Evolutionary conservation across 2,797 vertebrate species (phyloP).

Genomic region (Sebastes trivittatus): DNA sequence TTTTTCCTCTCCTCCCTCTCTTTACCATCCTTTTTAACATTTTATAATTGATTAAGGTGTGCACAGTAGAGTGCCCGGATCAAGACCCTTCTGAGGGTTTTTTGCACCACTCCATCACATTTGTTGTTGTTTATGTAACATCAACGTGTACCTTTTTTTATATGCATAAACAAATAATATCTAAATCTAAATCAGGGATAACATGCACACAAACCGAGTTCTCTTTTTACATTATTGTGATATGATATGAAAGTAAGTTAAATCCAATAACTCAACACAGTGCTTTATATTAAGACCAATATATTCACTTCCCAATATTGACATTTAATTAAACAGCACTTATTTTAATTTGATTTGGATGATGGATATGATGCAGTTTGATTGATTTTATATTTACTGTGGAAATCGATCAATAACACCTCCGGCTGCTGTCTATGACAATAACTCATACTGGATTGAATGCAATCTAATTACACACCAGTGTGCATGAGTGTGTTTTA

Average conservation of each 20-base stretch:
- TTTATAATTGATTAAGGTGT: too few relatives aligned
- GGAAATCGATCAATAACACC: background rate
- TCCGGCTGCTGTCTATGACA: background rate
- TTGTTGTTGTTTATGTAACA: too few relatives aligned
- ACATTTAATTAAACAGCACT: background rate
- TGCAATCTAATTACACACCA: conserved; percentile 7
- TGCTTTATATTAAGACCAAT: background rate
- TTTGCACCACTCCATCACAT: too few relatives aligned
- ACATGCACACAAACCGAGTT: background rate
- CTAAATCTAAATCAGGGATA: too few relatives aligned
- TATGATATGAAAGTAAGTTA: background rate
- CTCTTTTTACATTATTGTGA: background rate
- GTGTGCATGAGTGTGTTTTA: background rate
- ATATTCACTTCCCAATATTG: background rate
- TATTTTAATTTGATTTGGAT: background rate
- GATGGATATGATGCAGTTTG: background rate
- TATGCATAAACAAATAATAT: too few relatives aligned
- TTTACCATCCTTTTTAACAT: too few relatives aligned
- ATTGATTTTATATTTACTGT: conserved; percentile 14
- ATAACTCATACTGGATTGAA: background rate
- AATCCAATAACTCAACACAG: background rate
- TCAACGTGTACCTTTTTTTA: too few relatives aligned
- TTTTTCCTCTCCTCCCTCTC: too few relatives aligned
- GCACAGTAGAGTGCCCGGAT: too few relatives aligned
- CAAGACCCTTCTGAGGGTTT: rapidly evolving